Conservation (phyloP, 2,797 vertebrate species). For the Neosilurus mollespiculum region DNA sequence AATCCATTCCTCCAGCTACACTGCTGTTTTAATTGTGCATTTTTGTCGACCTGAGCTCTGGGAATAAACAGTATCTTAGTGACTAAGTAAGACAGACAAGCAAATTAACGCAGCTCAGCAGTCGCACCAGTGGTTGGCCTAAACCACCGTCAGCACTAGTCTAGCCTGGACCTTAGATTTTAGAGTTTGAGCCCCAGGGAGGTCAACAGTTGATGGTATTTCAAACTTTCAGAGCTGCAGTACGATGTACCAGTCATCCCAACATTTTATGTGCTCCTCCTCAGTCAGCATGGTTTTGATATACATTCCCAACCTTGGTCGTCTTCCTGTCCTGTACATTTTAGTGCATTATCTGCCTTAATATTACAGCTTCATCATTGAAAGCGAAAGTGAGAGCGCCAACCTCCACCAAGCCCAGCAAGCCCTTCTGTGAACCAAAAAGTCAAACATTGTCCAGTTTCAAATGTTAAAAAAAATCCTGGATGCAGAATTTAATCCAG, state of each 20-base stretch:
- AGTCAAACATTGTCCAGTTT: too few species aligned
- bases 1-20: not conserved
- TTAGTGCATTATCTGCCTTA: not conserved
- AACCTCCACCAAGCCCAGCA: too few species aligned
- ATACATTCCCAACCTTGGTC: not conserved
- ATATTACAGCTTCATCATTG: not conserved
- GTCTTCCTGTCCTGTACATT: not conserved
- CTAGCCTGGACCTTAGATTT: not conserved
- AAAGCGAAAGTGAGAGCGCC: not conserved
- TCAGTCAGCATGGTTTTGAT: too few species aligned
- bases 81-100: not conserved
- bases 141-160: not conserved
- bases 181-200: not conserved
- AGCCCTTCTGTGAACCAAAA: too few species aligned
- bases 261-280: not conserved
- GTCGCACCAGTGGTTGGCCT: not conserved
- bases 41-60: not conserved
- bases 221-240: not conserved
- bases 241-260: not conserved
- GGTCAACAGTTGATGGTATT: not conserved
- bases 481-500: too few species aligned
- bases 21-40: not conserved
- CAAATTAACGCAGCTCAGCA: not conserved
- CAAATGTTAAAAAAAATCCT: too few species aligned
- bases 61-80: conserved; percentile 14